Evolutionary conservation across 92 coral and sea anemone species (phyloP).

Genomic region (Siderastrea siderea): DNA sequence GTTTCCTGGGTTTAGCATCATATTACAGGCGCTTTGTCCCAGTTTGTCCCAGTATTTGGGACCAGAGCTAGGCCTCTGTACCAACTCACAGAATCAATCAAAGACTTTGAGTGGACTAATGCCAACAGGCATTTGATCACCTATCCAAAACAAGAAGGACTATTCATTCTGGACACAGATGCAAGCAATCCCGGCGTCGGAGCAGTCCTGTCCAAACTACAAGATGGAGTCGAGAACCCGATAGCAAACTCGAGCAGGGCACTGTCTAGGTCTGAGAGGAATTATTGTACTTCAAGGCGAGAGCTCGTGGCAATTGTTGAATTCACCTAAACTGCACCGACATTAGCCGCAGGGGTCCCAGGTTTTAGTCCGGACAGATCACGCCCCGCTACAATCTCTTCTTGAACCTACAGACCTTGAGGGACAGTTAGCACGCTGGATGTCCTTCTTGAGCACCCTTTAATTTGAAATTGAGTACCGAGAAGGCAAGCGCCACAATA

Average conservation of each 20-base stretch:
- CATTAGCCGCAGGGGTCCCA: constrained; percentile 40
- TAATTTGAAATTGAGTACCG: constrained; percentile 51
- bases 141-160: constrained; percentile 35
- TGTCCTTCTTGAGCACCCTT: constrained; percentile 35
- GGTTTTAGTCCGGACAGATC: constrained; percentile 70
- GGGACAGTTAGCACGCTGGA: constrained; percentile 75
- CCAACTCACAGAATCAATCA: constrained; percentile 57
- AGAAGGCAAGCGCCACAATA: constrained; percentile 35
- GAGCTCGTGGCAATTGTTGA: constrained; percentile 59
- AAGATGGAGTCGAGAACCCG: constrained; percentile 44
- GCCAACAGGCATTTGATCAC: constrained; percentile 57
- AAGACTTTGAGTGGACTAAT: constrained; percentile 28
- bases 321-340: constrained; percentile 33
- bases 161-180: constrained; percentile 58
- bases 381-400: constrained; percentile 53
- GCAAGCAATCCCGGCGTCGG: constrained; percentile 70
- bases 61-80: constrained; percentile 57
- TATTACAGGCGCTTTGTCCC: constrained; percentile 69
- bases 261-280: constrained; percentile 51
- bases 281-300: constrained; percentile 46
- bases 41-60: constrained; percentile 68
- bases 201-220: constrained; percentile 61
- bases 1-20: constrained; percentile 74
- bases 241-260: constrained; percentile 51
- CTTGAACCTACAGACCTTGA: constrained; percentile 60